Evolutionary conservation across 2,797 vertebrate genomes (phyloP).

Genomic region (Protonibea diacanthus): DNA sequence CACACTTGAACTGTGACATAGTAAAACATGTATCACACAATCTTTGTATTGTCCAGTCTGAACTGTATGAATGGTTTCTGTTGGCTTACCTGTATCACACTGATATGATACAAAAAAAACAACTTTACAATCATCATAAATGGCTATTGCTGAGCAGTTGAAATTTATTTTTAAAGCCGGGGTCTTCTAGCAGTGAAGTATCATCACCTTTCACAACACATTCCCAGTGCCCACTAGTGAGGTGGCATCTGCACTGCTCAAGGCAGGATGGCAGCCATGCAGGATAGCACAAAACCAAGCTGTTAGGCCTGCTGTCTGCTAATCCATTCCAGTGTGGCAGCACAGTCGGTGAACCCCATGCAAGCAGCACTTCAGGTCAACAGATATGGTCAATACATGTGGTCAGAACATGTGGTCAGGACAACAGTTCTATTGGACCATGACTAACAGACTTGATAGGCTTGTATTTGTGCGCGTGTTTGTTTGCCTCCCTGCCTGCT

Average conservation of each 20-base stretch:
- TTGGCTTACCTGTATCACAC: conserved; percentile 12
- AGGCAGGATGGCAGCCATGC: conserved; percentile 83
- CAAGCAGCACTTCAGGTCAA: conserved; percentile 77
- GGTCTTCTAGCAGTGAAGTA: conserved; percentile 50
- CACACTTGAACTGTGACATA: conserved; percentile 28
- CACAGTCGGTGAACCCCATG: conserved; percentile 71
- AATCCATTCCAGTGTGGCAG: conserved; percentile 81
- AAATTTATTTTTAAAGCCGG: conserved; percentile 45
- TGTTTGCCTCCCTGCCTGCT: conserved; percentile 10
- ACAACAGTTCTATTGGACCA: conserved; percentile 71
- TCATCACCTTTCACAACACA: conserved; percentile 71
- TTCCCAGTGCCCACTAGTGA: conserved; percentile 76
- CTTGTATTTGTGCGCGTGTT: conserved; percentile 4
- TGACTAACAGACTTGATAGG: conserved; percentile 65
- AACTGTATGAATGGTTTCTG: conserved; percentile 5
- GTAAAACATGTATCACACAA: conserved; percentile 39
- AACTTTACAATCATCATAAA: conserved; percentile 34
- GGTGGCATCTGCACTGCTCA: conserved; percentile 86
- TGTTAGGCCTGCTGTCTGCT: conserved; percentile 86
- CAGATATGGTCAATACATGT: conserved; percentile 79
- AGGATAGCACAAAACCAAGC: conserved; percentile 80
- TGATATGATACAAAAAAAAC: conserved; percentile 1
- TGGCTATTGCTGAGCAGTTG: conserved; percentile 28
- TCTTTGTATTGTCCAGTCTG: conserved; percentile 8
- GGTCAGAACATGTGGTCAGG: conserved; percentile 81